These are phyloP conservation scores for Orius insidiosus DNA, from an alignment of 1,140 invertebrate genomes.

Conservation along the genomic window DNA sequence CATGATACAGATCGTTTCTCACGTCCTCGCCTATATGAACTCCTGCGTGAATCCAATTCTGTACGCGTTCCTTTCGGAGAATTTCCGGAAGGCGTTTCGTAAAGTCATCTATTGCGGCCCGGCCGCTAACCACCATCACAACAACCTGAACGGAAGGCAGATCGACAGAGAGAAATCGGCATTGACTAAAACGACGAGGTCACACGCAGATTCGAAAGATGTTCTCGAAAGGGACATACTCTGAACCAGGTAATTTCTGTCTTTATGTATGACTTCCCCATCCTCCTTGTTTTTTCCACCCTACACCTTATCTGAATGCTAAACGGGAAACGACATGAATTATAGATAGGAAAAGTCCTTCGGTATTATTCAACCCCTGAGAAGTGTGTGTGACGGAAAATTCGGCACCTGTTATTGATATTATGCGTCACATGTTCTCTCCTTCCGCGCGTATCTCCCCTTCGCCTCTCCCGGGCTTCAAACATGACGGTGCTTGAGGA, in stretches of 20 bases:
- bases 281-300: no score
- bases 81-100: constrained; percentile 67
- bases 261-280: no score
- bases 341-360: no score
- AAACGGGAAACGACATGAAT: no score
- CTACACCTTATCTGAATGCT: no score
- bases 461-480: no score
- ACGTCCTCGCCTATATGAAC: constrained; percentile 89
- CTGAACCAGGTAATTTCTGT: constrained; percentile 8
- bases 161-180: constrained; percentile 20
- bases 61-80: constrained; percentile 81
- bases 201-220: constrained; percentile 19
- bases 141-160: constrained; percentile 19
- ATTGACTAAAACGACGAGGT: constrained; percentile 20
- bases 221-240: constrained; percentile 6
- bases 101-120: constrained; percentile 39
- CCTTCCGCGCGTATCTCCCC: no score
- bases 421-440: no score
- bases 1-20: constrained; percentile 62
- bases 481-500: no score
- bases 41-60: constrained; percentile 89
- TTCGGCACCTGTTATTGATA: no score
- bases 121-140: constrained; percentile 23
- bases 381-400: no score
- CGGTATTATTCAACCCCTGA: no score